Evolutionary conservation across 2,113 vertebrate genomes (phyloP), one percentile per base, ranked within the genome.

Genomic region (Ctenodactylus gundi): DNA sequence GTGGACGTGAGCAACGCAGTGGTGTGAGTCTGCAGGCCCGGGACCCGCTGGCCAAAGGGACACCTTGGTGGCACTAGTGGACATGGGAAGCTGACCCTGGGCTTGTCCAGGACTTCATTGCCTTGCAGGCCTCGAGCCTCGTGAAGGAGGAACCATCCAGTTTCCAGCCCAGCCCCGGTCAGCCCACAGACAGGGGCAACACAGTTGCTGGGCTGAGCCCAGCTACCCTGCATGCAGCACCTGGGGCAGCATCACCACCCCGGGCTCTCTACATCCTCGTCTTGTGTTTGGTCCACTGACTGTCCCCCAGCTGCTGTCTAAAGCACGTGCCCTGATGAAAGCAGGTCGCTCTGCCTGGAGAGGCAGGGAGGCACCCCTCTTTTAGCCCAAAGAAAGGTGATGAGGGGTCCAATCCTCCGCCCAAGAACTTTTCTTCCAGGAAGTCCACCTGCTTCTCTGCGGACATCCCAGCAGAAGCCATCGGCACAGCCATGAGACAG

Each of bases 1-100:
- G 98, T 98, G 97, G 99, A 99, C 78, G 98, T 98, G 83, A 99
- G 99, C 98, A 99, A 98, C 97, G 99, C 99, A 11, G 98, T 99
- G 18, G 99, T 99, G 97, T 99, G 99, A 98, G 96, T 93, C 94
- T 2, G 10, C 75, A 68, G 78, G 92, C 93, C 90, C 75, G 0
- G 94, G 93, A 94, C 13, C 0, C 76, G 6, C 86, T 36, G 96
- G 97, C 93, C 97, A 95, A 97, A 97, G 95, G 94, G 67, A 96
- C 95, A 97, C 96, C 96, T 97, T 96, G 93, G 85, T 68, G 97
- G 93, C 96, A 97, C 97, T 88, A 58, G 96, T 96, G 97, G 97
- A 96, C 92, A 96, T 62, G 94, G 97, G 97, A 97, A 96, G 77
- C 83, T 49, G 91, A 70, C 53, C 2, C 81, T 64, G 72, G 83